Evolutionary conservation across 2,113 vertebrate genomes (phyloP).

Genomic region (Alosa alosa): DNA sequence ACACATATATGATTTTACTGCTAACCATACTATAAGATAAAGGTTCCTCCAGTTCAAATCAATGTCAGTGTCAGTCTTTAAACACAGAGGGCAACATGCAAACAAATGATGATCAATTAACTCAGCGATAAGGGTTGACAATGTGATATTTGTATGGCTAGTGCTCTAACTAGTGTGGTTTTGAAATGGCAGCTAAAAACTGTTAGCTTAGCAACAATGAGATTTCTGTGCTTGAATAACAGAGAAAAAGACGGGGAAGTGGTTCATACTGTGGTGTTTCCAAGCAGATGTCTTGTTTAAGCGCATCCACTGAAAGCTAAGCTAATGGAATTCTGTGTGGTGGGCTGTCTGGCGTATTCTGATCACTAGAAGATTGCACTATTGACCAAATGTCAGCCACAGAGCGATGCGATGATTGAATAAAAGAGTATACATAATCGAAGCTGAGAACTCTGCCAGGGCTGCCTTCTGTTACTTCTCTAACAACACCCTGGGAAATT

Average conservation of each 20-base stretch:
- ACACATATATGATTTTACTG: not conserved
- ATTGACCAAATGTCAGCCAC: constrained; percentile 93
- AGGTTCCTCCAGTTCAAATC: not conserved
- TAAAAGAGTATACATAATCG: constrained; percentile 87
- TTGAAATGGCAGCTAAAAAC: not conserved
- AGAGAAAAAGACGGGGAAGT: constrained; percentile 25
- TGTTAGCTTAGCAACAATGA: not conserved
- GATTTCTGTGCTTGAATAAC: constrained; percentile 12
- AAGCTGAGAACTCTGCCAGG: constrained; percentile 80
- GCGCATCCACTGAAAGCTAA: constrained; percentile 75
- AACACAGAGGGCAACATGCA: not conserved
- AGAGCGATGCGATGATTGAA: constrained; percentile 83
- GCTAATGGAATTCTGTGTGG: constrained; percentile 90
- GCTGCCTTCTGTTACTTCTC: constrained; percentile 62
- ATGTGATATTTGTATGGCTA: not conserved
- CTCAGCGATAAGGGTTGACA: not conserved
- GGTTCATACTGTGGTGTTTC: constrained; percentile 70
- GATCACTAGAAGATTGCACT: constrained; percentile 90
- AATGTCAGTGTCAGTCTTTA: not conserved
- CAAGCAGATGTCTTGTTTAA: constrained; percentile 77
- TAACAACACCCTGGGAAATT: constrained; percentile 72
- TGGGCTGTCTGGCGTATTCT: constrained; percentile 82
- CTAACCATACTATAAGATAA: not conserved
- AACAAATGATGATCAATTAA: not conserved
- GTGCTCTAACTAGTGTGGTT: not conserved